These are phyloP conservation scores for Hyperoodon ampullatus DNA, from an alignment of 2,113 vertebrate genomes.

Conservation along the genomic window DNA sequence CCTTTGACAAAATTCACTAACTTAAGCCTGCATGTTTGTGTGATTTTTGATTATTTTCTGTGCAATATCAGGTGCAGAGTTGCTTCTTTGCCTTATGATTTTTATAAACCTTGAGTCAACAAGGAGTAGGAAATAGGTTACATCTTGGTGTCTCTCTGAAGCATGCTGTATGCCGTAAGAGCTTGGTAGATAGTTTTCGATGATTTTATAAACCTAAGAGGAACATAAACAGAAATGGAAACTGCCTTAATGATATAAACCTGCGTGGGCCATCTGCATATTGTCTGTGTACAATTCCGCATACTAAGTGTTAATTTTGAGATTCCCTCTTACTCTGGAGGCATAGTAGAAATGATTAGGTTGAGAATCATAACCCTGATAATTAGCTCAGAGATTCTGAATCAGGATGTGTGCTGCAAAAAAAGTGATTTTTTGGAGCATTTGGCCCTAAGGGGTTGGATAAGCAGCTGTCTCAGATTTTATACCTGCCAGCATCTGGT, in stretches of 20 bases:
- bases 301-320: slow-evolving; percentile 85
- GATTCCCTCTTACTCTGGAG: slow-evolving; percentile 83
- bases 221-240: neutral
- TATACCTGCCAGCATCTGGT: slow-evolving; percentile 79
- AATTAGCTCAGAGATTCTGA: slow-evolving; percentile 89
- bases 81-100: neutral
- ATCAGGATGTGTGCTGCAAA: slow-evolving; percentile 81
- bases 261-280: slow-evolving; percentile 16
- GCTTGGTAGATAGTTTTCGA: slow-evolving; percentile 25
- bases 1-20: neutral
- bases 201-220: slow-evolving; percentile 5
- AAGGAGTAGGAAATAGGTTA: neutral
- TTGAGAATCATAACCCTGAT: slow-evolving; percentile 87
- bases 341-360: slow-evolving; percentile 86
- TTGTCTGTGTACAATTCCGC: slow-evolving; percentile 74
- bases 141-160: neutral
- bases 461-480: slow-evolving; percentile 85
- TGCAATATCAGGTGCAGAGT: neutral
- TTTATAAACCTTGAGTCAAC: neutral
- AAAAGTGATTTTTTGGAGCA: slow-evolving; percentile 79
- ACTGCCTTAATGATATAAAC: slow-evolving; percentile 37
- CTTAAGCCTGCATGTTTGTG: neutral
- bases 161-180: neutral
- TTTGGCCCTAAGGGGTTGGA: slow-evolving; percentile 81
- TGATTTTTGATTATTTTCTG: slow-evolving; percentile 13